A percentile compares a stretch with the other conserved stretches of the same genome.
Conservation (phyloP, 2,797 vertebrate species). For the Micromesistius poutassou region DNA sequence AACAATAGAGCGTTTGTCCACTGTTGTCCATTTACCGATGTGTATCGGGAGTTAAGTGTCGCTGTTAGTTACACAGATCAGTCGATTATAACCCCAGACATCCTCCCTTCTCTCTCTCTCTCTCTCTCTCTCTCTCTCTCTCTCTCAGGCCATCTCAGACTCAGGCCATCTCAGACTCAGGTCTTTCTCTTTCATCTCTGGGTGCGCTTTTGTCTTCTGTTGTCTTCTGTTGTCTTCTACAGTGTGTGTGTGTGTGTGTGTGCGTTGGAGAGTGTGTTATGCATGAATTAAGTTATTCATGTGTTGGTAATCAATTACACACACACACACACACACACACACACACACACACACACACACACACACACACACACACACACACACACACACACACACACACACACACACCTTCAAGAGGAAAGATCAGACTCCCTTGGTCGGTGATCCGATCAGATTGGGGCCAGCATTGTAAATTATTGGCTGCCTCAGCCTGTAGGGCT, state of each 20-base stretch:
- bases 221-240: neutral
- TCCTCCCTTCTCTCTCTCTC: slow-evolving; percentile 9
- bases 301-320: neutral
- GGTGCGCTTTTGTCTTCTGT: neutral
- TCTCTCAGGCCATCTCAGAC: neutral
- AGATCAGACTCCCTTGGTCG: neutral
- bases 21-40: slow-evolving; percentile 62
- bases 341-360: no score
- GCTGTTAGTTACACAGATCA: slow-evolving; percentile 42
- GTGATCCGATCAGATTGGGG: neutral
- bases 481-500: no score
- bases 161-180: no score
- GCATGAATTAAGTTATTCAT: neutral
- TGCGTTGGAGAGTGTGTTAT: no score
- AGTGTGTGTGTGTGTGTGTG: no score
- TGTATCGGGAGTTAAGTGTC: slow-evolving; percentile 62
- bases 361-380: no score
- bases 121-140: neutral
- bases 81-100: slow-evolving; percentile 46
- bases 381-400: no score
- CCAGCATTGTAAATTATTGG: no score
- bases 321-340: neutral
- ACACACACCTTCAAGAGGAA: no score
- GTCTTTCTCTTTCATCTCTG: no score
- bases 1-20: slow-evolving; percentile 58